Conservation (phyloP, 1,140 invertebrate genomes). For the Rhopalosiphum maidis region DNA sequence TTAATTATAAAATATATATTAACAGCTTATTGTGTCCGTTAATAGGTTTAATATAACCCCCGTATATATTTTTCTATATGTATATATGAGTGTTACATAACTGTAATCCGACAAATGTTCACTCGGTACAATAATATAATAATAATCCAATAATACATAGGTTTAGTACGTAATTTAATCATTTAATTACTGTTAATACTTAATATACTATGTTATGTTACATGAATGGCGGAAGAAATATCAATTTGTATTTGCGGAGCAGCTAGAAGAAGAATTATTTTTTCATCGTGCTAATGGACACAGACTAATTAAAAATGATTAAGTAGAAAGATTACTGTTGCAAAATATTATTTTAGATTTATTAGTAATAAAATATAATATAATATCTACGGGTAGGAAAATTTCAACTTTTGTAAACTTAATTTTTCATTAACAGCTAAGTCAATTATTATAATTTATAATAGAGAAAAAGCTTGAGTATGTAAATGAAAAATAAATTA, state of each 20-base stretch:
- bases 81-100: background rate
- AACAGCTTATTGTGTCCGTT: background rate
- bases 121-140: background rate
- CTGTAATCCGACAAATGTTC: background rate
- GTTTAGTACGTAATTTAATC: background rate
- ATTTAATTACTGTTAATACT: background rate
- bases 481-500: background rate
- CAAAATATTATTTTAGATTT: slow-evolving; percentile 14
- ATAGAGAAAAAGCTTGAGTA: background rate
- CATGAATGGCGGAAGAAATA: background rate
- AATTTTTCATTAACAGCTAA: background rate
- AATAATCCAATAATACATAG: background rate
- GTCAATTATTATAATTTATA: slow-evolving; percentile 1
- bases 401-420: background rate
- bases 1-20: slow-evolving; percentile 5
- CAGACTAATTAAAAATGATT: background rate
- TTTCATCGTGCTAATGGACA: background rate
- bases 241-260: background rate
- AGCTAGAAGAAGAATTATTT: background rate
- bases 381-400: background rate
- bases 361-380: background rate
- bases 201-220: background rate
- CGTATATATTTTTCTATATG: too few relatives aligned
- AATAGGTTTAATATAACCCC: slow-evolving; percentile 5
- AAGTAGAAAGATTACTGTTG: background rate